A percentile compares a stretch with the other conserved stretches of the same genome.
Evolutionary conservation across 30 jellyfish, hydroid and myxozoan species (phyloP).

Genomic region (Catostylus mosaicus): DNA sequence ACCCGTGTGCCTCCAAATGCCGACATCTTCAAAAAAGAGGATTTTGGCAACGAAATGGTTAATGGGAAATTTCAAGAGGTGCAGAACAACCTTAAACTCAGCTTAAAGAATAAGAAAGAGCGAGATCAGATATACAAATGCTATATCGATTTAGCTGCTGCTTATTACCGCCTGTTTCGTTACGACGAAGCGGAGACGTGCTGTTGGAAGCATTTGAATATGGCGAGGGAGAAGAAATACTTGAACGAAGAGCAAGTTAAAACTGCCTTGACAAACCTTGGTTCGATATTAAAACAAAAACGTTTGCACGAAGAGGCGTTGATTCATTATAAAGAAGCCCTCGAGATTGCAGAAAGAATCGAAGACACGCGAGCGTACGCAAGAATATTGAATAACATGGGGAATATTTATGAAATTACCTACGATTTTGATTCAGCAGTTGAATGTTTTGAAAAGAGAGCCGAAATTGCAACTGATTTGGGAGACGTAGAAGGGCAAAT

Average conservation of each 20-base stretch:
- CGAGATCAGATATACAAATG: slow-evolving; percentile 47
- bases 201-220: slow-evolving; percentile 65
- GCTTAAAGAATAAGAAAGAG: slow-evolving; percentile 63
- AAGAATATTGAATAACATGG: slow-evolving; percentile 89
- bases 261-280: slow-evolving; percentile 85
- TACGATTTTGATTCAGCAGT: slow-evolving; percentile 91
- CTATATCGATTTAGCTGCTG: slow-evolving; percentile 75
- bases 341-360: slow-evolving; percentile 90
- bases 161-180: slow-evolving; percentile 83
- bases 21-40: slow-evolving; percentile 76
- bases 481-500: slow-evolving; percentile 88
- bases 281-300: slow-evolving; percentile 71
- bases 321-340: slow-evolving; percentile 79
- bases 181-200: slow-evolving; percentile 96
- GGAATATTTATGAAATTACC: slow-evolving; percentile 69
- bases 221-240: slow-evolving; percentile 81
- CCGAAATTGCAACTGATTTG: slow-evolving; percentile 71
- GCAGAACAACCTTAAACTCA: slow-evolving; percentile 73
- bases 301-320: slow-evolving; percentile 85
- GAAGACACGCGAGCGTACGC: slow-evolving; percentile 83
- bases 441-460: slow-evolving; percentile 76
- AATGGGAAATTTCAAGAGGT: slow-evolving; percentile 57
- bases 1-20: slow-evolving; percentile 71
- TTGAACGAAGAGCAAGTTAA: slow-evolving; percentile 78
- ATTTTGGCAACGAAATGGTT: slow-evolving; percentile 72